These are phyloP conservation scores for Dryococelus australis DNA, from an alignment of 2,888 invertebrate genomes.

Conservation along the genomic window DNA sequence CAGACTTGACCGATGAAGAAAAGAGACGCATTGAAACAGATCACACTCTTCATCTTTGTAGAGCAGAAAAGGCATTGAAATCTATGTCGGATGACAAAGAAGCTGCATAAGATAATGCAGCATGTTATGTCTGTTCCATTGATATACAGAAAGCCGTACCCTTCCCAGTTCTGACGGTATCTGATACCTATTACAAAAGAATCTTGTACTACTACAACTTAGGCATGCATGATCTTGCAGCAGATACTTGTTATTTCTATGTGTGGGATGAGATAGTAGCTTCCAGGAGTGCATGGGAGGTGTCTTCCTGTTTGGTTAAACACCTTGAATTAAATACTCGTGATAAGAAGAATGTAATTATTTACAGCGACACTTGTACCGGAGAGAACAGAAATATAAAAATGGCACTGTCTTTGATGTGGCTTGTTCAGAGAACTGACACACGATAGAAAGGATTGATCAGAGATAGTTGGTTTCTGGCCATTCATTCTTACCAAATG, in stretches of 20 bases:
- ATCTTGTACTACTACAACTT: conserved; percentile 48
- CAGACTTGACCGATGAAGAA: neutral
- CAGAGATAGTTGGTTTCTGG: conserved; percentile 48
- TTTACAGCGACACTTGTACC: neutral
- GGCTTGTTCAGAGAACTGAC: conserved; percentile 30
- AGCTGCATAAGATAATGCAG: conserved; percentile 37
- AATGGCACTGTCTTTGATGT: neutral
- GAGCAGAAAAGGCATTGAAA: conserved; percentile 50
- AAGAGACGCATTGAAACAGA: conserved; percentile 38
- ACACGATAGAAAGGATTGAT: conserved; percentile 33
- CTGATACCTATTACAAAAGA: conserved; percentile 51
- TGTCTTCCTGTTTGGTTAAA: too few relatives aligned
- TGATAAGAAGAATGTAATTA: too few relatives aligned
- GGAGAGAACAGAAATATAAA: conserved; percentile 46
- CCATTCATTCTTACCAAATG: conserved; percentile 48
- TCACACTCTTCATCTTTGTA: conserved; percentile 49
- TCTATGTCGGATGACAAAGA: too few relatives aligned
- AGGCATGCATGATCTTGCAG: conserved; percentile 48
- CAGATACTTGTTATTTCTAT: conserved; percentile 49
- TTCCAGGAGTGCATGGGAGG: too few relatives aligned
- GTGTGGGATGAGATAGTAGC: conserved; percentile 53
- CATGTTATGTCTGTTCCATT: conserved; percentile 45
- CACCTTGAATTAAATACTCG: too few relatives aligned
- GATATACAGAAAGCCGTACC: conserved; percentile 49
- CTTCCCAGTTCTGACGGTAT: conserved; percentile 49